Conservation (phyloP, 2,888 invertebrate species). For the Clostera curtula region DNA sequence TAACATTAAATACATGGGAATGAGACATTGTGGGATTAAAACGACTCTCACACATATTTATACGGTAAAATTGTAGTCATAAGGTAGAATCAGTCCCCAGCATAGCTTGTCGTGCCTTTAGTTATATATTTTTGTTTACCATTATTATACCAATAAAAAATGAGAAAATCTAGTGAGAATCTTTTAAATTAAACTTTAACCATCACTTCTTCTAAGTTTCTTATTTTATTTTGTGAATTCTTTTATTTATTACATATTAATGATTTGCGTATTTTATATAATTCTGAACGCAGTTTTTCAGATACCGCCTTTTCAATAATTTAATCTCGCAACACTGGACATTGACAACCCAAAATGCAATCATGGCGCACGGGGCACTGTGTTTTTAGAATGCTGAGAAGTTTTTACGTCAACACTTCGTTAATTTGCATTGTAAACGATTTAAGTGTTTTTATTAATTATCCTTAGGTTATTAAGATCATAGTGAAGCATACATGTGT, state of each 20-base stretch:
- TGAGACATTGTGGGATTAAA: too few relatives aligned
- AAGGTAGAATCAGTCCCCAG: too few relatives aligned
- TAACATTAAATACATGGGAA: too few relatives aligned
- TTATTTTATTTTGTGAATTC: too few relatives aligned
- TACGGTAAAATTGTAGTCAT: too few relatives aligned
- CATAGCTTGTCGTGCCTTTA: too few relatives aligned
- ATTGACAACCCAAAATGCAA: constrained; percentile 77
- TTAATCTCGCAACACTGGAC: constrained; percentile 56
- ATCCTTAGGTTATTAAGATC: constrained; percentile 51
- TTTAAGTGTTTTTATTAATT: constrained; percentile 63
- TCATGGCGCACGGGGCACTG: constrained; percentile 75
- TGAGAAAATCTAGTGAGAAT: too few relatives aligned
- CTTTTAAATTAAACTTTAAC: too few relatives aligned
- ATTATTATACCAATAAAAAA: too few relatives aligned
- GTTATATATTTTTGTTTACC: too few relatives aligned
- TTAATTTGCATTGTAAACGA: constrained; percentile 62
- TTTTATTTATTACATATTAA: background rate
- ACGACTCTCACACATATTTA: too few relatives aligned
- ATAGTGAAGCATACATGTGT: constrained; percentile 69
- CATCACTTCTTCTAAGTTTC: too few relatives aligned
- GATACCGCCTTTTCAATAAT: constrained; percentile 63
- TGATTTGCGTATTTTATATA: constrained; percentile 1
- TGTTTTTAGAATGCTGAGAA: constrained; percentile 75
- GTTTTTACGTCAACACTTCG: constrained; percentile 76
- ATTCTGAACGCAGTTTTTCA: constrained; percentile 43